phyloP scores from a whole-genome alignment of 2,888 invertebrate genomes.

The Lasioglossum zephyrum region DNA sequence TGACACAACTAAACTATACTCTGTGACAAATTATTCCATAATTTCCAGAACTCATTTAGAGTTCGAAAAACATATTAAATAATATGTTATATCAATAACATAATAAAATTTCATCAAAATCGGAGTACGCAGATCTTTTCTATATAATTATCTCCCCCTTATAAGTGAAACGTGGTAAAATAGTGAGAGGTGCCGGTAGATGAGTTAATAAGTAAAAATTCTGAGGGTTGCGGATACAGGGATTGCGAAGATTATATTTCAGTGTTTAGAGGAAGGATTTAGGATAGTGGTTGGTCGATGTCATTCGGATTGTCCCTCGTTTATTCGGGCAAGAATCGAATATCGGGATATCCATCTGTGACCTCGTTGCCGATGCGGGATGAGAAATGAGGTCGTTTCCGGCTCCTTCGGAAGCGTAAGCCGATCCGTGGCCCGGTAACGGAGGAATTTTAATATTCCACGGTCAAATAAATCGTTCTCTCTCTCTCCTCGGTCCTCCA shows the following conservation, averaged over 20 bases:
- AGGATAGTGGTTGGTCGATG: background rate
- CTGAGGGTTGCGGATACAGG: background rate
- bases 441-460: constrained; percentile 42
- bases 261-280: constrained; percentile 17
- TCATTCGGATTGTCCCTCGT: constrained; percentile 9
- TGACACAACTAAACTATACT: background rate
- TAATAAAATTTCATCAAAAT: no score
- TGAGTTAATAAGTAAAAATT: no score
- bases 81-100: no score
- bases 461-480: constrained; percentile 32
- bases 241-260: background rate
- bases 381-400: constrained; percentile 49
- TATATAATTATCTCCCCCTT: no score
- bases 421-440: constrained; percentile 23
- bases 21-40: background rate
- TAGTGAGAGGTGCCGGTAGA: no score
- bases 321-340: constrained; percentile 30
- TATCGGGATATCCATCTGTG: constrained; percentile 34
- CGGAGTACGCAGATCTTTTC: no score
- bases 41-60: background rate
- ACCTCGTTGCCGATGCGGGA: constrained; percentile 25
- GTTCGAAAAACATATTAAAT: no score
- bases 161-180: no score
- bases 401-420: constrained; percentile 42
- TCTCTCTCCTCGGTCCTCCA: background rate